Evolutionary conservation across 2,888 invertebrate species (phyloP).

Genomic region (Globia sparganii): DNA sequence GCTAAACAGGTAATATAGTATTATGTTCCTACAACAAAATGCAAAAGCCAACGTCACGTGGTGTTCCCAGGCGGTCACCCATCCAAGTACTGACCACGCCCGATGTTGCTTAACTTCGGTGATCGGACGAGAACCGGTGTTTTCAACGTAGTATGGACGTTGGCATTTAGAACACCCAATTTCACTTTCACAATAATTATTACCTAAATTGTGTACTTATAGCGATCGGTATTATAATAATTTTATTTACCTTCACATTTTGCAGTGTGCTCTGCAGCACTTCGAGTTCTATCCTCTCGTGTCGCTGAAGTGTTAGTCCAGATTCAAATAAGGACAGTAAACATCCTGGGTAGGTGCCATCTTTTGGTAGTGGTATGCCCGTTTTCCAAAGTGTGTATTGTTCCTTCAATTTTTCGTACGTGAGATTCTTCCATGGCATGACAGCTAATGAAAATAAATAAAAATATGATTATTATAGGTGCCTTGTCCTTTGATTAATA

Average conservation of each 20-base stretch:
- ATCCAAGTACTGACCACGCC: constrained; percentile 89
- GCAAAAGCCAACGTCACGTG: constrained; percentile 82
- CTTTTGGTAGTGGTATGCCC: constrained; percentile 78
- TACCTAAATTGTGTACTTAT: background rate
- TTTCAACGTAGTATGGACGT: constrained; percentile 76
- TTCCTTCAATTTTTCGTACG: constrained; percentile 81
- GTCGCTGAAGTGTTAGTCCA: constrained; percentile 77
- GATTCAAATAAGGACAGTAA: constrained; percentile 79
- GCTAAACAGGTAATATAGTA: background rate
- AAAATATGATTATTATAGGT: background rate
- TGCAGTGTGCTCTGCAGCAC: constrained; percentile 76
- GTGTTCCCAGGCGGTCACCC: constrained; percentile 88
- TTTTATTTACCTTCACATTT: constrained; percentile 77
- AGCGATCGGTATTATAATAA: background rate
- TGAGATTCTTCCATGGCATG: constrained; percentile 82
- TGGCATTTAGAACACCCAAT: constrained; percentile 4
- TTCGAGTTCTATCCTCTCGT: constrained; percentile 76
- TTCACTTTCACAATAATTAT: background rate
- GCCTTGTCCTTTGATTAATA: background rate
- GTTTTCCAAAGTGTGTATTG: constrained; percentile 81
- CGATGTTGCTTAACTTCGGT: constrained; percentile 87
- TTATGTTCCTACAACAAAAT: background rate
- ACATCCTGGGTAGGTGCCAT: constrained; percentile 85
- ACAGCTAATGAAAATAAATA: constrained; percentile 72
- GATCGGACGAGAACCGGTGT: constrained; percentile 89